A percentile compares a stretch with the other conserved stretches of the same genome.
phyloP scores from a whole-genome alignment of 2,888 invertebrate species.

The Sinhomidia bicolor region DNA sequence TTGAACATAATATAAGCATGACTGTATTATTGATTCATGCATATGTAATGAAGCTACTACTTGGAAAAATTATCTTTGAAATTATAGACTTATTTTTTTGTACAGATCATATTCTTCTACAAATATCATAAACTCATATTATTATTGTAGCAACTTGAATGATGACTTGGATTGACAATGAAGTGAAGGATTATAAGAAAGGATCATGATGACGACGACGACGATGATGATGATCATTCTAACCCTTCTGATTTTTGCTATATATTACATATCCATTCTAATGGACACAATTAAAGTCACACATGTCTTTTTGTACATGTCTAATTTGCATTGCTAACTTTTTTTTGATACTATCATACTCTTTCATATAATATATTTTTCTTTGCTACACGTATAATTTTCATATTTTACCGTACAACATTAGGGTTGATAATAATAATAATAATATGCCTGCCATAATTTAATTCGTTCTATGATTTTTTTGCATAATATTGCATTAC shows the following conservation, averaged over 20 bases:
- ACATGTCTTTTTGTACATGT: slow-evolving; percentile 47
- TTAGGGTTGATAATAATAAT: background rate
- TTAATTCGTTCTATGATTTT: slow-evolving; percentile 25
- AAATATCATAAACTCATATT: background rate
- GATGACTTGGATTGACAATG: slow-evolving; percentile 13
- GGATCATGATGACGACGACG: no score
- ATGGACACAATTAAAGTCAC: slow-evolving; percentile 67
- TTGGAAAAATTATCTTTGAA: background rate
- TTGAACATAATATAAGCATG: slow-evolving; percentile 18
- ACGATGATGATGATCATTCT: slow-evolving; percentile 3
- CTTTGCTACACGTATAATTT: slow-evolving; percentile 19
- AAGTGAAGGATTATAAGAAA: slow-evolving; percentile 32
- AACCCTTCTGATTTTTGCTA: background rate
- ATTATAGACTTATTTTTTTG: background rate
- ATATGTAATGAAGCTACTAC: slow-evolving; percentile 18
- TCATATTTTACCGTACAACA: slow-evolving; percentile 36
- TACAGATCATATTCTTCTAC: background rate
- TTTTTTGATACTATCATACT: background rate
- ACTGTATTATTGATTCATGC: slow-evolving; percentile 18
- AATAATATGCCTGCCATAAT: background rate
- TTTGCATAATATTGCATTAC: slow-evolving; percentile 42
- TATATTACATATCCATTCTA: background rate
- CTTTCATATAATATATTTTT: background rate
- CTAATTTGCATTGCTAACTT: slow-evolving; percentile 40
- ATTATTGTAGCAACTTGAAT: background rate